Evolutionary conservation across 2,113 vertebrate genomes (phyloP).

Genomic region (Meles meles): DNA sequence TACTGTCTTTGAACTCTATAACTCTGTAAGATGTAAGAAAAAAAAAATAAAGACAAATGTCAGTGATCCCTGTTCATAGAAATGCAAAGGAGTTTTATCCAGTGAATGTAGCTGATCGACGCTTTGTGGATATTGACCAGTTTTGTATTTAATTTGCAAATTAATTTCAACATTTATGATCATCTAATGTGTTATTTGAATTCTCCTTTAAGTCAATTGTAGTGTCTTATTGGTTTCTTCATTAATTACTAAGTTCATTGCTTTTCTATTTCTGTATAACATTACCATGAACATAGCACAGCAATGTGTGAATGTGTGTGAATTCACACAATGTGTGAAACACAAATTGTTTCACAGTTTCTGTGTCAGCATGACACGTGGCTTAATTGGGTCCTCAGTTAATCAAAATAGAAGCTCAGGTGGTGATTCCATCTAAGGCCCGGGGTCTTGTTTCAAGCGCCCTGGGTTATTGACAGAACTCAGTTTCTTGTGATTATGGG

Average conservation of each 20-base stretch:
- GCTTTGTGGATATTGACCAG: not conserved
- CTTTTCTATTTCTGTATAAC: not conserved
- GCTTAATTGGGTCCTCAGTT: not conserved
- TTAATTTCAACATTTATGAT: not conserved
- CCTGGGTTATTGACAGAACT: not conserved
- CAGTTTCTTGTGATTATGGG: not conserved
- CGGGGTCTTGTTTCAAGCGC: not conserved
- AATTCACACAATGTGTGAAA: too few species aligned
- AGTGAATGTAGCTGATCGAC: not conserved
- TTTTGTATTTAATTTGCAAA: not conserved
- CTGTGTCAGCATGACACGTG: not conserved
- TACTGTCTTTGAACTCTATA: not conserved
- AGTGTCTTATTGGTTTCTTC: not conserved
- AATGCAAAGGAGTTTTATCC: not conserved
- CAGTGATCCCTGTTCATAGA: not conserved
- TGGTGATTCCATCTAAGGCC: not conserved
- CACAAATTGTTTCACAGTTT: not conserved
- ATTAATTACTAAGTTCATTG: not conserved
- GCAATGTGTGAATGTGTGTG: too few species aligned
- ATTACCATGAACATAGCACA: not conserved
- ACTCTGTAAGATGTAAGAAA: not conserved
- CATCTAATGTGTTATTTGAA: not conserved
- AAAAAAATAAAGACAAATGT: not conserved
- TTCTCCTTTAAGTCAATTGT: not conserved
- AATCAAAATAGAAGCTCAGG: not conserved